These are phyloP conservation scores for Epinephelus awoara DNA, from an alignment of 2,797 vertebrate genomes.

Conservation along the genomic window DNA sequence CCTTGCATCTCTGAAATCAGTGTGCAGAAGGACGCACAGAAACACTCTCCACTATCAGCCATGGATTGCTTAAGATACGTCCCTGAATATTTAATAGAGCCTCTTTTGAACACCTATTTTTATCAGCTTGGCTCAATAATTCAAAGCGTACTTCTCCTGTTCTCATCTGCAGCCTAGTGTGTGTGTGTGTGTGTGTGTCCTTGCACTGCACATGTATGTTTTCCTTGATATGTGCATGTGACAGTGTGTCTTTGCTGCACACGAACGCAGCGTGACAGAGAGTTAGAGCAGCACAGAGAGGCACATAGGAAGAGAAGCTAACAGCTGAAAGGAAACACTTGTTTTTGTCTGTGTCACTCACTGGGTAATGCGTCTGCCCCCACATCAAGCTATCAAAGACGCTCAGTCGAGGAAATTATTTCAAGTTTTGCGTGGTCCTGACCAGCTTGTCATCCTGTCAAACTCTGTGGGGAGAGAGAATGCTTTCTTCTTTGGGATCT, in stretches of 20 bases:
- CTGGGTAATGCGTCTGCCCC: conserved; percentile 20
- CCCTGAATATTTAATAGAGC: conserved; percentile 81
- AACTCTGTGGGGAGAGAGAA: conserved; percentile 21
- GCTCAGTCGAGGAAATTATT: conserved; percentile 43
- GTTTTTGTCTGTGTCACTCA: conserved; percentile 38
- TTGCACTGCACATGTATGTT: conserved; percentile 12
- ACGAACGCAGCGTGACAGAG: conserved; percentile 9
- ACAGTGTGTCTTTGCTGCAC: neutral
- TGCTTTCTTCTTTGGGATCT: conserved; percentile 27
- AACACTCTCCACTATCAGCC: conserved; percentile 56
- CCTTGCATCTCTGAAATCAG: conserved; percentile 23
- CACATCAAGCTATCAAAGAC: conserved; percentile 35
- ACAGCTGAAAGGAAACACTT: conserved; percentile 30
- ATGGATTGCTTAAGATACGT: conserved; percentile 68
- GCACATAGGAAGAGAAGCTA: neutral
- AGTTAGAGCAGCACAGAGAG: conserved; percentile 4
- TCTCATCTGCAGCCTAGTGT: conserved; percentile 54
- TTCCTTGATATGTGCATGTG: neutral
- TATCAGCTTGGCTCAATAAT: conserved; percentile 83
- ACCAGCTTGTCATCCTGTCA: conserved; percentile 47
- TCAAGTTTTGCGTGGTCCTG: conserved; percentile 28
- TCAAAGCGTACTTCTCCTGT: conserved; percentile 72
- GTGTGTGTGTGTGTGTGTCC: conserved; percentile 9
- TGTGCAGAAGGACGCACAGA: conserved; percentile 22
- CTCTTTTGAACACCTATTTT: conserved; percentile 83